Conservation (phyloP, 2,113 vertebrate genomes). For the Fregetta grallaria region DNA sequence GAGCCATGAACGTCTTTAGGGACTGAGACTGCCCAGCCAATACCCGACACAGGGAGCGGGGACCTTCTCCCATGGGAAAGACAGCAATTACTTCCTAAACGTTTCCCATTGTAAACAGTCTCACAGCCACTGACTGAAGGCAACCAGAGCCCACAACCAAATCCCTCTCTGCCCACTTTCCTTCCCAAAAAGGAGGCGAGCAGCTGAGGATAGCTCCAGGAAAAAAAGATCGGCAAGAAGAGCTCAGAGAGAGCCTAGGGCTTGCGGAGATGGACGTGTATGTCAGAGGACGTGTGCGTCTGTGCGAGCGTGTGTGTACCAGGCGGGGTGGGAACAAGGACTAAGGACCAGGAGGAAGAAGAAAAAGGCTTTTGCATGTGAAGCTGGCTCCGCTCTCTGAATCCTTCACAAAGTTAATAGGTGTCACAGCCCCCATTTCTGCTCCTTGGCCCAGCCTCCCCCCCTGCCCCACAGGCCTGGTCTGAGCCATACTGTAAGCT, state of each 20-base stretch:
- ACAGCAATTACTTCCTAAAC: not conserved
- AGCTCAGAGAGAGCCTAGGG: not conserved
- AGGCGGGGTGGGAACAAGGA: not conserved
- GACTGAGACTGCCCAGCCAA: not conserved
- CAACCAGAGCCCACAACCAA: not conserved
- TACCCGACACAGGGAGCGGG: not conserved
- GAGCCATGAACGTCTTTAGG: not conserved
- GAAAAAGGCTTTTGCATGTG: not conserved
- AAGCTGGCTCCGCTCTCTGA: not conserved
- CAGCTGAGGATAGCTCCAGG: not conserved
- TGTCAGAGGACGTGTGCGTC: not conserved
- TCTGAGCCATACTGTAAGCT: not conserved
- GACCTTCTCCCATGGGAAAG: not conserved
- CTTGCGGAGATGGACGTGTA: fast-evolving
- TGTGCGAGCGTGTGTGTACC: not conserved
- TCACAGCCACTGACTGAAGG: not conserved
- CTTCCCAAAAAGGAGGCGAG: not conserved
- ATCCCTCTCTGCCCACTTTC: not conserved
- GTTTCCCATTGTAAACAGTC: not conserved
- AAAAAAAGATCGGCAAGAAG: not conserved
- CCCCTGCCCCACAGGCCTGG: not conserved
- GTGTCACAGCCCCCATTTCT: not conserved
- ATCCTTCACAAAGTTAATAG: not conserved
- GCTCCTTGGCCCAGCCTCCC: not conserved
- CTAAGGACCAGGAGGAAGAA: not conserved